Base-by-base conservation (phyloP, 2,797 vertebrate species). In the Alectoris magna region DNA sequence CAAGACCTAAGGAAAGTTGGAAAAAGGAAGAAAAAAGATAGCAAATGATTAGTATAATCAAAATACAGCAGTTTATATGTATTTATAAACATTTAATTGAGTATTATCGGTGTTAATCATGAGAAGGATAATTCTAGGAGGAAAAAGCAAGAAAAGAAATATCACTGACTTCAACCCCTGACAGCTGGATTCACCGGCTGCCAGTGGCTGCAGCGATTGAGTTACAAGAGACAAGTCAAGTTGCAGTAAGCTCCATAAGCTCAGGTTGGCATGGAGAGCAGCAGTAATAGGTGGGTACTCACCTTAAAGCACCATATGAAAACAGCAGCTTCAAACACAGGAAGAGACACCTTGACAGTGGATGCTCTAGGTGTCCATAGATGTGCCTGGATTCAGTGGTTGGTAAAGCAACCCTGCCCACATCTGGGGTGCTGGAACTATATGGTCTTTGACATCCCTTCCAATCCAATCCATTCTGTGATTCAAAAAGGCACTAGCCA, bases 51-150 rank as follows among this genome's bases (percentile, higher is more conserved):
- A 77, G 27, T 12, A 84, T 15, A 77, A 6, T 68, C 27, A 5
- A 38, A 58, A 70, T 2, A 19, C 5, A 14, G 21, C 16, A 11
- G 12, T 2, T 87, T 62, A 53, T 46, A 55, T 69, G 21, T 43
- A 14, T 59, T 85, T 89, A 74, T 8, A 71, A 89, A 8, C 31
- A 58, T 80, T 89, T 77, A 76, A 62, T 60, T 84, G 23, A 80
- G 11, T n/a, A 74, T 80, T 53, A 83, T 2, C 7, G 27, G 5
- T 11, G 6, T n/a, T 71, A 82, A 70, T 48, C 1, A 44, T 29
- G 12, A 36, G 39, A 82, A 27, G 0, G 71, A 58, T 15, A 2
- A 29, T 38, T 78, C 63, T n/a, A 76, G 10, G 31, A 79, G 29
- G 3, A 6, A 84, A 87, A 49, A 48, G 1, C 23, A 55, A 56